Percentiles rank a stretch among this genome's conserved stretches.
These are phyloP conservation scores for Hyles vespertilio DNA, from an alignment of 1,140 invertebrate genomes.

Conservation along the genomic window DNA sequence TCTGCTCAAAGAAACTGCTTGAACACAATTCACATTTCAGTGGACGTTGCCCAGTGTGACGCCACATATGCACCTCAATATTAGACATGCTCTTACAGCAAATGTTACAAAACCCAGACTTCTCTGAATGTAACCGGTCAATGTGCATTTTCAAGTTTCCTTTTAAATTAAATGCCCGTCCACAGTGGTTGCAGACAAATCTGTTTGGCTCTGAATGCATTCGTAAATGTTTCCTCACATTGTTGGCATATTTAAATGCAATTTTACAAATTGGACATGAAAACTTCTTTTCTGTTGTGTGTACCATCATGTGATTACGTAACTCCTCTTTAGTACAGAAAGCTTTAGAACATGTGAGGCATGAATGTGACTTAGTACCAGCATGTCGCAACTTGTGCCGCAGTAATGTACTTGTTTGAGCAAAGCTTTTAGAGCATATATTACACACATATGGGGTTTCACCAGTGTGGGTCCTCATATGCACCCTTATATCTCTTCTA, in stretches of 20 bases:
- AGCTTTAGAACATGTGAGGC: slow-evolving; percentile 79
- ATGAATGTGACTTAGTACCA: slow-evolving; percentile 82
- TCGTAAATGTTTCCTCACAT: slow-evolving; percentile 48
- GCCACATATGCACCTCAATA: slow-evolving; percentile 76
- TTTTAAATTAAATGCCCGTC: slow-evolving; percentile 75
- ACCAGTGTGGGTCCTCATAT: slow-evolving; percentile 59
- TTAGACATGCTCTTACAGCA: slow-evolving; percentile 55
- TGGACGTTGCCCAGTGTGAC: slow-evolving; percentile 80
- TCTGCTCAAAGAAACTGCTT: slow-evolving; percentile 56
- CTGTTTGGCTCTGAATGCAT: slow-evolving; percentile 36
- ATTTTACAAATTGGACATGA: slow-evolving; percentile 46
- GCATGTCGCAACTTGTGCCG: slow-evolving; percentile 85
- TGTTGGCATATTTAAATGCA: slow-evolving; percentile 51
- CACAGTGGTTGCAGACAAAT: slow-evolving; percentile 69
- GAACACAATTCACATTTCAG: slow-evolving; percentile 76
- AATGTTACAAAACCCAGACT: slow-evolving; percentile 52
- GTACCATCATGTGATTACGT: slow-evolving; percentile 39
- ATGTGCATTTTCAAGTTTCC: slow-evolving; percentile 65
- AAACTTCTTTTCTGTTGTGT: slow-evolving; percentile 48
- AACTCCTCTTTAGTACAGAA: slow-evolving; percentile 50
- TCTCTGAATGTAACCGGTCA: slow-evolving; percentile 45
- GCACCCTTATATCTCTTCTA: slow-evolving; percentile 43
- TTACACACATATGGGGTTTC: slow-evolving; percentile 55
- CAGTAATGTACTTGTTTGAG: slow-evolving; percentile 47
- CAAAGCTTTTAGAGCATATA: slow-evolving; percentile 45